phyloP scores from a whole-genome alignment of 2,888 invertebrate genomes.

The Rotaria magnacalcarata region DNA sequence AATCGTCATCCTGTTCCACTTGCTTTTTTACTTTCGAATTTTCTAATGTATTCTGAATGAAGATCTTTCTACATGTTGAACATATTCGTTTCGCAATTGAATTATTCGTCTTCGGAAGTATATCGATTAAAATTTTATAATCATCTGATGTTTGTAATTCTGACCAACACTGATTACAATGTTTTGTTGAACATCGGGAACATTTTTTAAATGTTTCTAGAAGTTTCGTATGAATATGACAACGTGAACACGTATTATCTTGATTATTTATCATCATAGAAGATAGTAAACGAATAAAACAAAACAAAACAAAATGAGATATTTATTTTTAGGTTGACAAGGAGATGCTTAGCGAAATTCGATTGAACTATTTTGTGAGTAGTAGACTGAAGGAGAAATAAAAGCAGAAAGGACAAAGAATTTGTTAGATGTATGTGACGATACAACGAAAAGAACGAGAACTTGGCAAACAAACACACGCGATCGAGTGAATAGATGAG shows the following conservation, averaged over 20 bases:
- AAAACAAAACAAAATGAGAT: neutral
- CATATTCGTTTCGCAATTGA: neutral
- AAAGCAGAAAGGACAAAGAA: neutral
- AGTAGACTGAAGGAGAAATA: neutral
- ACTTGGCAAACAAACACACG: neutral
- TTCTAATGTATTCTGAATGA: neutral
- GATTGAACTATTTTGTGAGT: neutral
- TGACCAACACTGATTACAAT: constrained; percentile 27
- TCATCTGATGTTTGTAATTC: constrained; percentile 9
- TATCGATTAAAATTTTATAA: neutral
- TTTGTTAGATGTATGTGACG: neutral
- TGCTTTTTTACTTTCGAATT: neutral
- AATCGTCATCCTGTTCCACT: neutral
- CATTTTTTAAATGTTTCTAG: constrained; percentile 6
- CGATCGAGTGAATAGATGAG: neutral
- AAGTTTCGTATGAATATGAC: neutral
- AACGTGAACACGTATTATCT: neutral
- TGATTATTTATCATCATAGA: neutral
- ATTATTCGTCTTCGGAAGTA: neutral
- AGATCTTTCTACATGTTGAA: neutral
- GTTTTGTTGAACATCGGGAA: neutral
- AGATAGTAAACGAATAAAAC: neutral
- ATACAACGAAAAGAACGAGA: neutral
- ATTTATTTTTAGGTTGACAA: neutral
- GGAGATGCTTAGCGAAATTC: neutral